phyloP scores from a whole-genome alignment of 2,888 invertebrate species.

The Thyatira batis region DNA sequence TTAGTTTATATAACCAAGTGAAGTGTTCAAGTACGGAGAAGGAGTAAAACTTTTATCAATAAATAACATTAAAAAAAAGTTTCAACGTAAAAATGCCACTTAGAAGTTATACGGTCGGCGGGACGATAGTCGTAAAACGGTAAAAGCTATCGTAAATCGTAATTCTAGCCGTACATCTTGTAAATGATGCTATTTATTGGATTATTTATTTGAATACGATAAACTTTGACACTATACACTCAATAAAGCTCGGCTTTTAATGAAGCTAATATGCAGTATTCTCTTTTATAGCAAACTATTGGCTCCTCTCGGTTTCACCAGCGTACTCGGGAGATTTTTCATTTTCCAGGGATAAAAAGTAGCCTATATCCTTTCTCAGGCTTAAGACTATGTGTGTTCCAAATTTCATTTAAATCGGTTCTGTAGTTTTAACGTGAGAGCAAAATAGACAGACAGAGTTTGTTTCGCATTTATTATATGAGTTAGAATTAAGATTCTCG shows the following conservation, averaged over 20 bases:
- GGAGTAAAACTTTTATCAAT: not conserved
- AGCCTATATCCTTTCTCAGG: too few species aligned
- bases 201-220: not conserved
- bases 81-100: not conserved
- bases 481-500: too few species aligned
- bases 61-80: not conserved
- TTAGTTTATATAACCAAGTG: not conserved
- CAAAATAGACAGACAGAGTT: too few species aligned
- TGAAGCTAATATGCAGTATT: not conserved
- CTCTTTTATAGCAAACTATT: not conserved
- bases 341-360: too few species aligned
- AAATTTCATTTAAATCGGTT: too few species aligned
- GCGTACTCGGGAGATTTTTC: too few species aligned
- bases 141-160: slow-evolving; percentile 2
- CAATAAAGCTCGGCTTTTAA: not conserved
- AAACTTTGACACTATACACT: not conserved
- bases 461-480: too few species aligned
- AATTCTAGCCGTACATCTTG: not conserved
- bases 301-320: too few species aligned
- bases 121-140: not conserved
- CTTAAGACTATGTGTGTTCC: too few species aligned
- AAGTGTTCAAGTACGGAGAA: not conserved
- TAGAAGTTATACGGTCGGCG: not conserved
- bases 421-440: too few species aligned
- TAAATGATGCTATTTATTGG: not conserved